These are phyloP conservation scores for Conopomorpha cramerella DNA, from an alignment of 1,140 invertebrate species.

Conservation along the genomic window DNA sequence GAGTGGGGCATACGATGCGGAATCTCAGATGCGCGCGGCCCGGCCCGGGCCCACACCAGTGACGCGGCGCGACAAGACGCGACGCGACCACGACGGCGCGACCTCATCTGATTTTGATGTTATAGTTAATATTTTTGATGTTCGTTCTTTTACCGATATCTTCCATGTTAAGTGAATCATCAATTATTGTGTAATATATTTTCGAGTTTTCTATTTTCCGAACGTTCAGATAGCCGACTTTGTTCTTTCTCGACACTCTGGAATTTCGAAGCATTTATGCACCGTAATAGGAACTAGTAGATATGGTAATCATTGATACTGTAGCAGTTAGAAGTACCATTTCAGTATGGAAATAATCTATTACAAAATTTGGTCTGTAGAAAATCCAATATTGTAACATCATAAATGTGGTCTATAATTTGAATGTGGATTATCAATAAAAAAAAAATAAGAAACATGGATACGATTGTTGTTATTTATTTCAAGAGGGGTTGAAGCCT, in stretches of 20 bases:
- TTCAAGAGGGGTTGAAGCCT: too few relatives aligned
- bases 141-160: constrained; percentile 38
- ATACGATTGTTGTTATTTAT: constrained; percentile 12
- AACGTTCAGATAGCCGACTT: constrained; percentile 25
- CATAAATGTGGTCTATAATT: constrained; percentile 53
- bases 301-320: constrained; percentile 16
- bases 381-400: constrained; percentile 46
- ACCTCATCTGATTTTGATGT: constrained; percentile 26
- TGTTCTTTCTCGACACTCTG: constrained; percentile 17
- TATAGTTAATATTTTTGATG: constrained; percentile 55
- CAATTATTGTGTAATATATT: constrained; percentile 24
- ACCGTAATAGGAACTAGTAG: constrained; percentile 35
- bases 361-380: constrained; percentile 54
- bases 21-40: too few relatives aligned
- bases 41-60: constrained; percentile 26
- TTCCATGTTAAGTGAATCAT: constrained; percentile 37
- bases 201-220: constrained; percentile 40
- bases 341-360: constrained; percentile 45
- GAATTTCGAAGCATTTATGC: constrained; percentile 53
- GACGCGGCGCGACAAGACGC: constrained; percentile 11
- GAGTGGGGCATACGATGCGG: too few relatives aligned
- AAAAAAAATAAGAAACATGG: constrained; percentile 47
- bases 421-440: constrained; percentile 59
- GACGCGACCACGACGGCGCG: constrained; percentile 7
- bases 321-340: constrained; percentile 46